phyloP scores from a whole-genome alignment of 2,113 vertebrate species.

The Aix galericulata region DNA sequence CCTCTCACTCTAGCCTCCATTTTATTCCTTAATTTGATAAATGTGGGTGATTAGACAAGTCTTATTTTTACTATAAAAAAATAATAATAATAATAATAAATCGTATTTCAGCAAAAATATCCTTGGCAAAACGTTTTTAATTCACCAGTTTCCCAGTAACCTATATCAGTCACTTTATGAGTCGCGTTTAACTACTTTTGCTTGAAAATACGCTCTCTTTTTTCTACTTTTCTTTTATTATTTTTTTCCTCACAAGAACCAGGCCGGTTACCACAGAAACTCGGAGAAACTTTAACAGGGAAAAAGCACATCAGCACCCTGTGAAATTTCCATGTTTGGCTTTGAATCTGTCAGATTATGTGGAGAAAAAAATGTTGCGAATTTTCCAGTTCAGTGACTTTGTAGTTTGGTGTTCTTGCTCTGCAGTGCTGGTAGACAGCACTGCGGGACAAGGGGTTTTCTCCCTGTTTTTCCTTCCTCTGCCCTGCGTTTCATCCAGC shows the following conservation, averaged over 20 bases:
- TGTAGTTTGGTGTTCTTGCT: not conserved
- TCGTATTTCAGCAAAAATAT: not conserved
- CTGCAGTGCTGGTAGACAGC: not conserved
- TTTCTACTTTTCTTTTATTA: not conserved
- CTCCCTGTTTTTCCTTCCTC: not conserved
- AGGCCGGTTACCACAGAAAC: not conserved
- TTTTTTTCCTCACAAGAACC: not conserved
- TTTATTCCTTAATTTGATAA: not conserved
- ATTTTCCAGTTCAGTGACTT: not conserved
- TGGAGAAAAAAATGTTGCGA: not conserved
- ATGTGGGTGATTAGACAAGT: not conserved
- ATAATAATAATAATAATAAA: too few species aligned
- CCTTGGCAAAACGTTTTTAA: not conserved
- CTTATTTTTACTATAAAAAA: not conserved
- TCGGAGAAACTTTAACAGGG: not conserved
- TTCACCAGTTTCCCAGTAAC: not conserved
- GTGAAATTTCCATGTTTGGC: conserved; percentile 6
- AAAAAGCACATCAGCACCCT: not conserved
- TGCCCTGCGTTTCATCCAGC: not conserved
- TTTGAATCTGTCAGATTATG: not conserved
- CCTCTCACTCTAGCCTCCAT: not conserved
- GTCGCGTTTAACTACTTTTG: not conserved
- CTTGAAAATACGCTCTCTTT: not conserved
- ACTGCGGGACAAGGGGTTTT: not conserved
- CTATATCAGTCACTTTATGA: not conserved